Base-by-base conservation (phyloP, 2,888 invertebrate genomes). In the Hirtodrosophila alboralis region DNA sequence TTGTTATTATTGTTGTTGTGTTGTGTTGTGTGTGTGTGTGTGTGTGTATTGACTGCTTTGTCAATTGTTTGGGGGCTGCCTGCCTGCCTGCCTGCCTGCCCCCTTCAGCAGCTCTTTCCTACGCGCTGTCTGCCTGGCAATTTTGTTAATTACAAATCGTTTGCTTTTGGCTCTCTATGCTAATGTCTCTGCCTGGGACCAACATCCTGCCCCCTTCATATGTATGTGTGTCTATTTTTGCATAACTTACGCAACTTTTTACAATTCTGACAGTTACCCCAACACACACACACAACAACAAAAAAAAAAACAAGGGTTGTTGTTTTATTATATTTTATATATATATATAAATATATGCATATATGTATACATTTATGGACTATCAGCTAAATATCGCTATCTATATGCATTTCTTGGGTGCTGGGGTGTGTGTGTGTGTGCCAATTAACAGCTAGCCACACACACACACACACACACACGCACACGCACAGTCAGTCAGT, bases 141-240 rank as follows among this genome's bases (percentile, higher is more conserved):
- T 89, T 89, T 89, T 90, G 89, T 89, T 89, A 89, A 89, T 89
- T 89, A 89, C 89, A 89, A 89, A 88, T 87, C 87, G 87, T 69
- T 78, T 75, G 83, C 72, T 70, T 76, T 75, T 53, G 70, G 53
- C 75, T 77, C 75, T 77, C 66, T 78, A 72, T 78, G 69, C 81
- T 78, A 75, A 75, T 76, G 77, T 74, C 62, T 65, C 57, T 51
- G 56, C 54, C 66, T 56, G 69, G 69, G 71, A 62, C 63, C n/a
- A n/a, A n/a, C n/a, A n/a, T n/a, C 37, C 51, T 18, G 41, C 51
- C 51, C 2, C 13, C 44, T 5, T 1, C 28, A 34, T 54, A 36
- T 63, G 49, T 52, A 27, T 69, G 56, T 66, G 61, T 62, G 54
- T 73, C 75, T 74, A 66, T 74, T 74, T 73, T 73, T 74, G 73